Evolutionary conservation across 2,888 invertebrate species (phyloP), one percentile per base, ranked within the genome.

Genomic region (Hypomecis atomaria): DNA sequence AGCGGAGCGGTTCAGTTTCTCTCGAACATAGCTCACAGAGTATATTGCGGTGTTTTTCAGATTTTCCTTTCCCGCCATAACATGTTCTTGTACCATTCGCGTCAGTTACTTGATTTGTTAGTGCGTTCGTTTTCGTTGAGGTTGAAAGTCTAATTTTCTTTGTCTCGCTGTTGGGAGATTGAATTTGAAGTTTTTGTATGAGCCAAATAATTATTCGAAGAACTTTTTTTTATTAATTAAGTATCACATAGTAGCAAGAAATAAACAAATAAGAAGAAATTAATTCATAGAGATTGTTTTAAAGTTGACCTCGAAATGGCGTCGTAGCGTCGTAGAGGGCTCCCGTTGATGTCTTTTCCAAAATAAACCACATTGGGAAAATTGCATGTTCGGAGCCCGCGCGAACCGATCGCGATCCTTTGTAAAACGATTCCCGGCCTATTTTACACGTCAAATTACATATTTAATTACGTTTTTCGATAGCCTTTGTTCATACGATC

Each of bases 1-100:
- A 91, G 92, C 87, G 89, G 83, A 77, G 82, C 78, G 78, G 82
- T 81, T 82, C 79, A 76, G 81, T 81, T 79, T 77, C 76, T 71
- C 74, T 78, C 70, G 77, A 71, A 81, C 85, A 85, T 84, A 86
- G 86, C 62, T 71, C 67, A 68, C 66, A 84, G 78, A 84, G 79
- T 78, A 78, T 76, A 74, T 76, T 79, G 78, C 77, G 74, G 71
- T 79, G 81, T 85, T 88, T 72, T 85, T 86, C 83, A 81, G 83
- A 84, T 86, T 87, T 83, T 86, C 83, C 79, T 82, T 81, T 78
- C 78, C 76, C 77, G 78, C 78, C 68, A 75, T 77, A 78, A 76
- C 76, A 78, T 80, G 83, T 78, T 84, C 78, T 74, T 78, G 72
- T 74, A 77, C 78, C 78, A 79, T 82, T 80, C 76, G 69, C 72